Evolutionary conservation across 1,140 invertebrate genomes (phyloP), one percentile per base, ranked within the genome.

Genomic region (Ceratitis capitata): DNA sequence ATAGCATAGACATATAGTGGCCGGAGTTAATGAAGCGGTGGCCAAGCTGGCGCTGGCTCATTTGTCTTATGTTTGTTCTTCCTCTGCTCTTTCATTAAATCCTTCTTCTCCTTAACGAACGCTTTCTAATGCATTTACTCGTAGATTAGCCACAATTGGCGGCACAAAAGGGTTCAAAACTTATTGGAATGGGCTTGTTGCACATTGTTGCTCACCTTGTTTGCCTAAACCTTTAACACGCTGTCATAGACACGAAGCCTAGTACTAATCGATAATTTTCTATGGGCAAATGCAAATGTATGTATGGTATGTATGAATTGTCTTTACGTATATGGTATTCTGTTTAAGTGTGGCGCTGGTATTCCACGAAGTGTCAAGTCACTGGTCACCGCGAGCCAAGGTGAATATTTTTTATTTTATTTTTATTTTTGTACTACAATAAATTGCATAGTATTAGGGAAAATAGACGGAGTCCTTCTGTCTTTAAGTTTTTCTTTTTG

Each of bases 211-310:
- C 69, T 39, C n/a, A 32, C 69, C 45, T 78, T 42, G 39, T 78
- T 78, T 78, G 39, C 39, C 69, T 45, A 78, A 78, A 78, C 69
- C 39, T 78, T 78, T 78, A 78, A 78, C 69, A 78, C 39, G 69
- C 69, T 78, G 64, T 78, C 69, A 45, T 78, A 78, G 69, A 78
- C 39, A 45, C 69, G 69, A 45, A 78, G 69, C 69, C 42, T 10
- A 39, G 45, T 42, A 45, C 69, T 78, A 78, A 78, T 78, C 69
- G 26, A 78, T 78, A 78, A 78, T 78, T 78, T n/a, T 9, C 69
- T 23, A 78, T 45, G 42, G 69, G 45, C 6, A 23, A 45, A 47
- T 47, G 69, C 39, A 78, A 78, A 42, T 42, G 39, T 42, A 4
- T 9, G 64, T 74, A 3, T n/a, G n/a, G n/a, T n/a, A 35, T 74